Conservation (phyloP, 1,140 invertebrate genomes). For the Drosophila pandora region DNA sequence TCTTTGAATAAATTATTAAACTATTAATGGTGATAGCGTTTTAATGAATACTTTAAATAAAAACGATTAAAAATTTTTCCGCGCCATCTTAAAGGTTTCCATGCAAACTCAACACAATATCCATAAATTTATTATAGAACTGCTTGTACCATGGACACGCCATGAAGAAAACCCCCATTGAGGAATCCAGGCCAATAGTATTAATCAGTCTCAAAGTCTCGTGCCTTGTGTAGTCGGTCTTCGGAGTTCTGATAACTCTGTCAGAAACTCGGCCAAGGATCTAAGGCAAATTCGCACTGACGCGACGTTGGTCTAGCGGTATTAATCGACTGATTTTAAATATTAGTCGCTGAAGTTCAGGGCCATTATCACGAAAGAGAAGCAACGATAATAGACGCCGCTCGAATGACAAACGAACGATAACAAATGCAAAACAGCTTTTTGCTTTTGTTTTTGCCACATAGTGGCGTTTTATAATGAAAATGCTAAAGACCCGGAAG, state of each 20-base stretch:
- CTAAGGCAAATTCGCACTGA: slow-evolving; percentile 19
- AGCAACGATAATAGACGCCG: slow-evolving; percentile 34
- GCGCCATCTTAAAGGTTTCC: background rate
- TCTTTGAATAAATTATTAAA: no score
- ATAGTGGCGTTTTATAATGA: slow-evolving; percentile 27
- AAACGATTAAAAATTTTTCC: background rate
- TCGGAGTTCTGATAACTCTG: slow-evolving; percentile 36
- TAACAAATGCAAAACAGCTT: slow-evolving; percentile 63
- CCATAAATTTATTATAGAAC: background rate
- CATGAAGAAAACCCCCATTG: slow-evolving; percentile 3
- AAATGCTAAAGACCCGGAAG: slow-evolving; percentile 68
- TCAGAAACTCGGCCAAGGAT: slow-evolving; percentile 50
- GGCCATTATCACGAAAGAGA: slow-evolving; percentile 66
- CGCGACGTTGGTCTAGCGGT: slow-evolving; percentile 42
- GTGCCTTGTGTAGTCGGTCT: background rate
- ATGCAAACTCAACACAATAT: background rate
- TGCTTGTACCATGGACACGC: slow-evolving; percentile 7
- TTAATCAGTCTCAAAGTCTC: slow-evolving; percentile 17
- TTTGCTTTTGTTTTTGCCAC: slow-evolving; percentile 42
- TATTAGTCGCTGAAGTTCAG: slow-evolving; percentile 69
- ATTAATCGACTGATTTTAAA: slow-evolving; percentile 34
- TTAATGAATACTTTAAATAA: background rate
- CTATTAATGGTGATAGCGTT: background rate
- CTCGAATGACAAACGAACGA: slow-evolving; percentile 40
- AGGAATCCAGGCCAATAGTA: slow-evolving; percentile 50